Evolutionary conservation across 2,797 vertebrate species (phyloP).

Genomic region (Prionace glauca): DNA sequence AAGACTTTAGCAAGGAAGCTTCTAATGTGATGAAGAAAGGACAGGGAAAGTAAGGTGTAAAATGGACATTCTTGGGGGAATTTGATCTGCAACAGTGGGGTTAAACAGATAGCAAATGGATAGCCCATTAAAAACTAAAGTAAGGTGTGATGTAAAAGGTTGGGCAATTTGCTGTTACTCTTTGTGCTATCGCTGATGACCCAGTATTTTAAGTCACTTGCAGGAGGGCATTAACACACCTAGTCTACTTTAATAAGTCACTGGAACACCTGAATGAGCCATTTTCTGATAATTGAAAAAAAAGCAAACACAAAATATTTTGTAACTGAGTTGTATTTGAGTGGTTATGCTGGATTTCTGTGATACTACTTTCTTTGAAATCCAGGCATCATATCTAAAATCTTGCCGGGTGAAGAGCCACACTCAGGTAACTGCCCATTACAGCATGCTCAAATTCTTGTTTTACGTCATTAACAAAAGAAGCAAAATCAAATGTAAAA

Average conservation of each 20-base stretch:
- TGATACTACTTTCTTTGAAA: background rate
- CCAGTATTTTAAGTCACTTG: background rate
- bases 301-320: background rate
- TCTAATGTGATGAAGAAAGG: background rate
- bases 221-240: background rate
- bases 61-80: background rate
- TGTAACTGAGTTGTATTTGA: background rate
- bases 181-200: background rate
- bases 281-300: background rate
- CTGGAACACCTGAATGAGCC: background rate
- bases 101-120: background rate
- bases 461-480: background rate
- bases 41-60: background rate
- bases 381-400: background rate
- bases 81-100: background rate
- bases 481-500: background rate
- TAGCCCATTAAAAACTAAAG: background rate
- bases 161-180: background rate
- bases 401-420: background rate
- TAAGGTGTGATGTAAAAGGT: background rate
- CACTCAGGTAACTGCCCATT: background rate
- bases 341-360: background rate
- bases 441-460: background rate
- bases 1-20: background rate
- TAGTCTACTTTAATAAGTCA: background rate